These are phyloP conservation scores for Clistopyga incitator DNA, from an alignment of 2,888 invertebrate genomes.

Conservation along the genomic window DNA sequence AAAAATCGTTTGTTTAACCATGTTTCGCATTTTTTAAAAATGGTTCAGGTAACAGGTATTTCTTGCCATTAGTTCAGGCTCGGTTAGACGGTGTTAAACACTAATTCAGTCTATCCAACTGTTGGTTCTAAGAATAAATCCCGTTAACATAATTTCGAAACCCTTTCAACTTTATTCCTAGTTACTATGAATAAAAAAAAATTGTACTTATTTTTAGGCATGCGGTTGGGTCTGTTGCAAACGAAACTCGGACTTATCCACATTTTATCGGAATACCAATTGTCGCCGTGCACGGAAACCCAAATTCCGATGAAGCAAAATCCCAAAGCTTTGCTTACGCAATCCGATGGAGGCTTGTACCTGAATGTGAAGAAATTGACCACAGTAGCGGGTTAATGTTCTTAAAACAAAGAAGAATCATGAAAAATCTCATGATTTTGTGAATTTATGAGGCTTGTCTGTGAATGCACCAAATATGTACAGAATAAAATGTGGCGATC, in stretches of 20 bases:
- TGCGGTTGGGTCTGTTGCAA: conserved; percentile 77
- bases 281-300: conserved; percentile 74
- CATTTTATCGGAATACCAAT: conserved; percentile 74
- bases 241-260: conserved; percentile 75
- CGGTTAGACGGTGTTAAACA: too few relatives aligned
- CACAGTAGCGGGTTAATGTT: conserved; percentile 28
- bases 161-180: too few relatives aligned
- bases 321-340: conserved; percentile 69
- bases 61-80: too few relatives aligned
- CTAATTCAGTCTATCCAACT: too few relatives aligned
- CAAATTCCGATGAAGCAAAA: conserved; percentile 72
- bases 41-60: too few relatives aligned
- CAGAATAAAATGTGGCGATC: conserved; percentile 31
- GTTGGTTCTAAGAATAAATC: too few relatives aligned
- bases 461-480: neutral
- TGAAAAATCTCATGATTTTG: neutral
- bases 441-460: neutral
- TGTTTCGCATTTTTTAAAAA: too few relatives aligned
- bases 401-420: neutral
- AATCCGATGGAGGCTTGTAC: conserved; percentile 70
- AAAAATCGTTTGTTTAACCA: too few relatives aligned
- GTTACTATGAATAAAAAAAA: neutral
- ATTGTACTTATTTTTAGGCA: conserved; percentile 69
- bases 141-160: too few relatives aligned
- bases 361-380: conserved; percentile 71